Base-by-base conservation (phyloP, 2,113 vertebrate species). In the Aptenodytes forsteri region DNA sequence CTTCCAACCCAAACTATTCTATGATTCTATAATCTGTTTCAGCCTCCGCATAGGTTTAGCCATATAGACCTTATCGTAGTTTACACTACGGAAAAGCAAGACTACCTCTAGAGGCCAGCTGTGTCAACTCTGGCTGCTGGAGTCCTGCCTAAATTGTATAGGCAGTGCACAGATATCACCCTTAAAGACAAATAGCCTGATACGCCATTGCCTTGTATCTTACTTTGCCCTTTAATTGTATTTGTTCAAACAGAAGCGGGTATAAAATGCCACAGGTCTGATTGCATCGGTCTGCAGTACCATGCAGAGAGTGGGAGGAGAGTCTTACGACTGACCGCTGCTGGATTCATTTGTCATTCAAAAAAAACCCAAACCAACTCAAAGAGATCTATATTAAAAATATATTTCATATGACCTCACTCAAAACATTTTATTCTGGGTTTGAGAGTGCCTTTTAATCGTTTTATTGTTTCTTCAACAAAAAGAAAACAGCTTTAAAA, bases 91-190 rank as follows among this genome's bases (percentile, higher is more conserved):
- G 77, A 95, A 80, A 93, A 89, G 70, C 72, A 86, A 93, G 72
- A 65, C 86, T 94, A 92, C 85, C 85, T 95, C 88, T 73, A 83
- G 87, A 73, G 67, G 88, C 92, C 90, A 95, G 85, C 93, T 94
- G 54, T 81, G 88, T 93, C 79, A 90, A 65, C 78, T 88, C 65
- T n/a, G 59, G 46, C 67, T 88, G 64, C 58, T 93, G 93, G 86
- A 62, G 75, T 94, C 49, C 67, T 73, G 83, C 92, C 80, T 36
- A 83, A 54, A 58, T 25, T 34, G 55, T 42, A 42, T 7, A 78
- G 42, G 79, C 76, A 76, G 62, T 5, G 19, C 46, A 64, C 44
- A 65, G 79, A 16, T 91, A 93, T 36, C 64, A 61, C 46, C 29
- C 30, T 13, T 42, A 62, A n/a, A 78, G 79, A 62, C 38, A 82